phyloP scores from a whole-genome alignment of 2,888 invertebrate species.

The Oasisia sp. region DNA sequence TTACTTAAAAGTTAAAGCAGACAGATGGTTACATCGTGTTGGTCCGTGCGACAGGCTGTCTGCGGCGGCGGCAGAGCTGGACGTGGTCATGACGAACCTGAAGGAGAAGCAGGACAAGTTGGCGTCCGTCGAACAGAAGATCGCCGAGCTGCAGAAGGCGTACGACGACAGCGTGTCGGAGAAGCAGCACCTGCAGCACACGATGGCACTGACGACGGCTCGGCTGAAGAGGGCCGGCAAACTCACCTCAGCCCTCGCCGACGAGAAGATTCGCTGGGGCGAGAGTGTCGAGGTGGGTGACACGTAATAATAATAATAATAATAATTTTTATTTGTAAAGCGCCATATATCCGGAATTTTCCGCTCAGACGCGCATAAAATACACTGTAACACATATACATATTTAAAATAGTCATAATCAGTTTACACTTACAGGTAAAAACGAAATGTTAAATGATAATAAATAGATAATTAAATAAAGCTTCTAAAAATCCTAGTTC shows the following conservation, averaged over 20 bases:
- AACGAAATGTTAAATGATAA: no score
- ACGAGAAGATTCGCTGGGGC: slow-evolving; percentile 88
- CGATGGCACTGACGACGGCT: slow-evolving; percentile 81
- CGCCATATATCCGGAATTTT: no score
- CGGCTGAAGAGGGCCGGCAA: slow-evolving; percentile 84
- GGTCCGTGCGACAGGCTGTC: slow-evolving; percentile 51
- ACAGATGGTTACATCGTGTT: neutral
- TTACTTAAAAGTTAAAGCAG: no score
- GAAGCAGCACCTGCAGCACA: slow-evolving; percentile 78
- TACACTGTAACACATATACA: no score
- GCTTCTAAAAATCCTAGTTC: no score
- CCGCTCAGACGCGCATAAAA: no score
- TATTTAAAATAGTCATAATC: no score
- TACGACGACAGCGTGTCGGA: slow-evolving; percentile 70
- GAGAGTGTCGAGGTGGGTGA: slow-evolving; percentile 73
- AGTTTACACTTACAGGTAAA: no score
- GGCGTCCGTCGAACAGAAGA: slow-evolving; percentile 82
- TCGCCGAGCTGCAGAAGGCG: slow-evolving; percentile 65
- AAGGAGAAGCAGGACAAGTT: slow-evolving; percentile 83
- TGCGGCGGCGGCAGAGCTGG: slow-evolving; percentile 79
- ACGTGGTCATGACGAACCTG: slow-evolving; percentile 79
- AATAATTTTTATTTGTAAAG: no score
- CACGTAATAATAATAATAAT: no score
- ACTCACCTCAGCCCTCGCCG: slow-evolving; percentile 85
- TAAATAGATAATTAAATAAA: no score